These are phyloP conservation scores for Glaucopsyche alexis DNA, from an alignment of 2,888 invertebrate genomes.

Conservation along the genomic window DNA sequence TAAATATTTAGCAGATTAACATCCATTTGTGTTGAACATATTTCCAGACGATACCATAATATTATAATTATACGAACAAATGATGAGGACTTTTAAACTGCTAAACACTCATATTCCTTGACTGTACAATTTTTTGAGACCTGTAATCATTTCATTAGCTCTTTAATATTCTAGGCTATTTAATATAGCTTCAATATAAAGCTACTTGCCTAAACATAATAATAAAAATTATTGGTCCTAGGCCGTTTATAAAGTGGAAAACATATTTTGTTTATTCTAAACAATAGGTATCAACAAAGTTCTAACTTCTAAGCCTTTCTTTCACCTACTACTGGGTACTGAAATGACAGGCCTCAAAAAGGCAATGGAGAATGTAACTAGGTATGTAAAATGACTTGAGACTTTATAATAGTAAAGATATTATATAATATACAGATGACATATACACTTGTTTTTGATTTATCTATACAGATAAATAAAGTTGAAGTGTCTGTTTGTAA, in stretches of 20 bases:
- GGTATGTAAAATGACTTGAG: no score
- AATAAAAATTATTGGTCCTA: background rate
- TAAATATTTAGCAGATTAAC: background rate
- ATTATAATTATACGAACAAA: no score
- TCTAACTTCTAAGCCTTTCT: background rate
- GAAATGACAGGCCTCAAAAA: constrained; percentile 4
- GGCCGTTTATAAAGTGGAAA: background rate
- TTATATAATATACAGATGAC: no score
- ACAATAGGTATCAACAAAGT: no score
- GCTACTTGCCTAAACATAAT: background rate
- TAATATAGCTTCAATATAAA: background rate
- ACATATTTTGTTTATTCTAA: background rate
- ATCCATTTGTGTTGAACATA: background rate
- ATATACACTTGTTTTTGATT: no score
- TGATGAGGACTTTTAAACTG: background rate
- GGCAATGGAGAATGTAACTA: no score
- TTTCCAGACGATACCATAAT: background rate
- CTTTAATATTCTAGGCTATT: no score
- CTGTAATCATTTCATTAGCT: background rate
- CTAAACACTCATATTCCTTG: background rate
- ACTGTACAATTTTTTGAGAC: constrained; percentile 4
- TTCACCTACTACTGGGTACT: background rate
- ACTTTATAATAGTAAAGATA: no score
- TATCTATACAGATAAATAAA: no score
- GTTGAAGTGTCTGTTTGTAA: no score